phyloP scores from a whole-genome alignment of 2,113 vertebrate genomes.

The Gyps fulvus region DNA sequence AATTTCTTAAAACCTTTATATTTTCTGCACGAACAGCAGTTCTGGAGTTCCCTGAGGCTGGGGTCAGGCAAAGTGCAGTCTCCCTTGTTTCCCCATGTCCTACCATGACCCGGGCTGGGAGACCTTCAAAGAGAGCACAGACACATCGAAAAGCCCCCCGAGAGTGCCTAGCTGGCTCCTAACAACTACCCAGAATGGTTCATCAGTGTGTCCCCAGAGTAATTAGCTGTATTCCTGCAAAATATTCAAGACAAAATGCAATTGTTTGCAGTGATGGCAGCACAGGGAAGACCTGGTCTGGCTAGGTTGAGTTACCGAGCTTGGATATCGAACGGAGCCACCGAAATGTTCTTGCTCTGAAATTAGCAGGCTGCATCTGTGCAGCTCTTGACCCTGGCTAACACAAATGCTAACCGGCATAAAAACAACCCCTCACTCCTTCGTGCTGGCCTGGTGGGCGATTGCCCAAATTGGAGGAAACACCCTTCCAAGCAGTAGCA shows the following conservation, averaged over 20 bases:
- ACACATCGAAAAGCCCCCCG: not conserved
- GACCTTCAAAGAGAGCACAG: not conserved
- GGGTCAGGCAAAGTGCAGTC: not conserved
- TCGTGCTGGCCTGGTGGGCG: accelerated
- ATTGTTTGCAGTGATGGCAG: not conserved
- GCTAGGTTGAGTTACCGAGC: not conserved
- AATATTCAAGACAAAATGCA: not conserved
- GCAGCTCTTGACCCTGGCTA: not conserved
- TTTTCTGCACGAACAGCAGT: not conserved
- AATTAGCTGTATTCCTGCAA: not conserved
- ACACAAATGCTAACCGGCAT: not conserved
- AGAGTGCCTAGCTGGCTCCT: not conserved
- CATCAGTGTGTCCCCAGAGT: not conserved
- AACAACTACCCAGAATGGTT: not conserved
- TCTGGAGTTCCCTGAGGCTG: not conserved
- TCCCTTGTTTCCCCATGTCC: not conserved
- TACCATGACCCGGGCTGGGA: not conserved
- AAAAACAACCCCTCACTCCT: not conserved
- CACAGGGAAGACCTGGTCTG: not conserved
- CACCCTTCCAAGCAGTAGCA: not conserved
- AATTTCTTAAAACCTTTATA: not conserved
- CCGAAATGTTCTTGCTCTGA: not conserved
- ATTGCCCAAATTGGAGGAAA: not conserved
- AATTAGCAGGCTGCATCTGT: not conserved
- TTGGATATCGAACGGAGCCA: accelerated